phyloP scores from a whole-genome alignment of 2,797 vertebrate species.

The Clarias platycephalus region DNA sequence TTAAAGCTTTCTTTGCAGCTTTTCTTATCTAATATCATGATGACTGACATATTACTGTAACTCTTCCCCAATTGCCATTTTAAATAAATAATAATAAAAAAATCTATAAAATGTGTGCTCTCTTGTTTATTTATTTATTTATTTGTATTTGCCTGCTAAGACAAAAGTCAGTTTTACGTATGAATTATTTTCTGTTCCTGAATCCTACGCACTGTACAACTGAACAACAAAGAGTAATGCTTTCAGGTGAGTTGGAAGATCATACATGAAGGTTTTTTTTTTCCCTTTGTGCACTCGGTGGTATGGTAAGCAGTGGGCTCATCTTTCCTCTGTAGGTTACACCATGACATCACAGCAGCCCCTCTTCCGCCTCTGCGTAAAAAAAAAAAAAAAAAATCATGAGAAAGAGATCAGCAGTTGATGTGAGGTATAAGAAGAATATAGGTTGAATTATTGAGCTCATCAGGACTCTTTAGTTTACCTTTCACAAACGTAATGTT shows the following conservation, averaged over 20 bases:
- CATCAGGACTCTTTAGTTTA: background rate
- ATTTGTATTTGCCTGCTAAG: background rate
- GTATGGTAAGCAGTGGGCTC: conserved; percentile 26
- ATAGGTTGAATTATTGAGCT: background rate
- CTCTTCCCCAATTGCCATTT: background rate
- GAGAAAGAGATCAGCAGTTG: background rate
- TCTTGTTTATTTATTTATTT: background rate
- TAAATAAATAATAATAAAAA: background rate
- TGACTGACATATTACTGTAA: background rate
- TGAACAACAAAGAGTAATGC: background rate
- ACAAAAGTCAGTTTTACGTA: background rate
- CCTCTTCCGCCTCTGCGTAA: background rate
- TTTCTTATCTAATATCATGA: background rate
- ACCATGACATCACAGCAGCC: conserved; percentile 38
- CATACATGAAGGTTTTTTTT: background rate
- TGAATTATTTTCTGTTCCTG: background rate
- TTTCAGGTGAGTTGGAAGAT: conserved; percentile 25
- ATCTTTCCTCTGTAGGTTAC: conserved; percentile 42
- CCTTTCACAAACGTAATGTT: background rate
- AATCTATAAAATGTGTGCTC: background rate
- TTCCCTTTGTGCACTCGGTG: background rate
- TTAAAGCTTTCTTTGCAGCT: background rate
- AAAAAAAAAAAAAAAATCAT: background rate
- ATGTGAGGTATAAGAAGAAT: background rate
- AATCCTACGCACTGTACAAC: background rate